Percentiles rank a stretch among this genome's conserved stretches.
These are phyloP conservation scores for Thymelicus lineola DNA, from an alignment of 2,888 invertebrate species.

Conservation along the genomic window DNA sequence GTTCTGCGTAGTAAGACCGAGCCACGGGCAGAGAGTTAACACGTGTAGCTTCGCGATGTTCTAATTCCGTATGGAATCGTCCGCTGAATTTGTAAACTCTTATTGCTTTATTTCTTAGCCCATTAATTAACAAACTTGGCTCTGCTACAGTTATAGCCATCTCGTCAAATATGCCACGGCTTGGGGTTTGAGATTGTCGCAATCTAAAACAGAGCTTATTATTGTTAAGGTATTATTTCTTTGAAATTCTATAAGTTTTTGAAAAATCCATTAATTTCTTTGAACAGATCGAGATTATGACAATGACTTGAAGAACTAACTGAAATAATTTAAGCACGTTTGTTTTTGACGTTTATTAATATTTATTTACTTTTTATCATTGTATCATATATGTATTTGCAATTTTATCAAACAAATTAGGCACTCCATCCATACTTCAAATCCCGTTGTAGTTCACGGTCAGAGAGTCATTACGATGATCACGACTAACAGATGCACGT, in stretches of 20 bases:
- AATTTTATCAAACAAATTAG: not conserved
- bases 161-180: slow-evolving; percentile 1
- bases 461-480: slow-evolving; percentile 59
- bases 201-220: no score
- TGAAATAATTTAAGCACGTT: no score
- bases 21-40: slow-evolving; percentile 31
- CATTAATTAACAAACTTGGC: slow-evolving; percentile 34
- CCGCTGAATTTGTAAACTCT: slow-evolving; percentile 35
- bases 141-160: slow-evolving; percentile 10
- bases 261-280: no score
- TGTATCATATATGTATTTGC: no score
- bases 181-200: not conserved
- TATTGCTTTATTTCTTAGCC: slow-evolving; percentile 32
- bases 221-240: no score
- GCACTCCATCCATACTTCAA: slow-evolving; percentile 49
- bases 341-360: no score
- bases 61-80: slow-evolving; percentile 34
- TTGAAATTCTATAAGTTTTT: no score
- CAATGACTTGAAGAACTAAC: no score
- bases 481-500: slow-evolving; percentile 47
- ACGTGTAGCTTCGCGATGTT: slow-evolving; percentile 32
- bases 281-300: no score
- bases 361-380: no score
- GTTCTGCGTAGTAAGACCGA: slow-evolving; percentile 32
- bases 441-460: slow-evolving; percentile 61